A percentile compares a stretch with the other conserved stretches of the same genome.
These are phyloP conservation scores for Scarus forsteni DNA, from an alignment of 2,797 vertebrate genomes.

Conservation along the genomic window DNA sequence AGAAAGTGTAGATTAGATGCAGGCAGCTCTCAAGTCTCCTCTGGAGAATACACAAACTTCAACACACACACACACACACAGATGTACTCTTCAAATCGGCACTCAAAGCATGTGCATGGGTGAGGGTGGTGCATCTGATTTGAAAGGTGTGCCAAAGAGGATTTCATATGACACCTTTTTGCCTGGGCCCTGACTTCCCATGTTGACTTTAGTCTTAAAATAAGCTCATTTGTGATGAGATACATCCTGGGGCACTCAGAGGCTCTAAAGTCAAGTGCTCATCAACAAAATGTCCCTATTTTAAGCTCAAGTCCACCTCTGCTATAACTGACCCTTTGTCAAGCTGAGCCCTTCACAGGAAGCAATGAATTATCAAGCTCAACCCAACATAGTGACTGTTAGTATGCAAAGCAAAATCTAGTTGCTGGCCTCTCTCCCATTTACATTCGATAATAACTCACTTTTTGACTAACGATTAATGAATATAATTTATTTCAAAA, in stretches of 20 bases:
- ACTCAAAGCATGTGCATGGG: background rate
- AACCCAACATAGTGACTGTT: no score
- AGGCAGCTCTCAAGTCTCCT: conserved; percentile 11
- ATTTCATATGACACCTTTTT: background rate
- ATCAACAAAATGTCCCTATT: background rate
- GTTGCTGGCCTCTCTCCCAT: no score
- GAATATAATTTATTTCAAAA: no score
- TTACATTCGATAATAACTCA: no score
- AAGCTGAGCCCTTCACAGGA: no score
- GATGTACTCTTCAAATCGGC: background rate
- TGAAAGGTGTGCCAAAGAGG: background rate
- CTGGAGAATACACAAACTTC: conserved; percentile 8
- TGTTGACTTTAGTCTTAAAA: background rate
- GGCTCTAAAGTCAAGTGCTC: background rate
- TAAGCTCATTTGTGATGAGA: background rate
- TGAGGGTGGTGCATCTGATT: background rate
- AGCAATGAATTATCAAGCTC: no score
- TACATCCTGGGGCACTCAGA: background rate
- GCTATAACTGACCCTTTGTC: background rate
- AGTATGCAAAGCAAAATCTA: no score
- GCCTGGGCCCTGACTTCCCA: background rate
- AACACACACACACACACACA: background rate
- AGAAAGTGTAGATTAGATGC: conserved; percentile 27
- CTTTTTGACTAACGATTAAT: no score
- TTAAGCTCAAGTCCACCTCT: background rate